Evolutionary conservation across 2,888 invertebrate species (phyloP), one percentile per base, ranked within the genome.

Genomic region (Dryobotodes eremita): DNA sequence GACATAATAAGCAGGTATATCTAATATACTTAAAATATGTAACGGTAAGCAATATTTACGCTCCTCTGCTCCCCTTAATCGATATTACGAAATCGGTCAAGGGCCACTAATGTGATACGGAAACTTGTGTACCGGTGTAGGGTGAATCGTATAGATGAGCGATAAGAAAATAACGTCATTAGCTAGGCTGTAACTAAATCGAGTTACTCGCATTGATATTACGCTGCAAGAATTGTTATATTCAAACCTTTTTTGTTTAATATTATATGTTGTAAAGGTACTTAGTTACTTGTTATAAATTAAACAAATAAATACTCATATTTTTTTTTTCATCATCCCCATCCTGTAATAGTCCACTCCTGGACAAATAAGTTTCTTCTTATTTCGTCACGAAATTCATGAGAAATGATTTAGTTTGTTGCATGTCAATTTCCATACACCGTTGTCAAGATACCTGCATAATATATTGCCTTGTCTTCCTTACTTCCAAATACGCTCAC

Each of bases 131-230:
- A 68, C 84, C 64, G 79, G 57, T 89, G 89, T 90, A 87, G 89
- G 92, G 92, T 90, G 93, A 92, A 93, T 93, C 92, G 91, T 92
- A 92, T 91, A 92, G 93, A 93, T 93, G 89, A 78, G 75, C 87
- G 94, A 95, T 95, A 94, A 94, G 94, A 91, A 92, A 94, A 93
- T 93, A 92, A 92, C 94, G 93, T 94, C 93, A 93, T 94, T 92
- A 93, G 89, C 31, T 36, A 36, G 31, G 31, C 91, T 90, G 89
- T 91, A 88, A 87, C 85, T 82, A 59, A 86, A 80, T 78, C 73
- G 66, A 64, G 66, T 61, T 64, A 68, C 68, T 61, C 57, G 53
- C 64, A 59, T 31, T 85, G 68, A 31, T 76, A 61, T 74, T 66
- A 23, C 53, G 59, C 50, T 73, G 62, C 75, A 71, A 57, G 36